Base-by-base conservation (phyloP, 2,888 invertebrate species). In the Cyclophora punctaria region DNA sequence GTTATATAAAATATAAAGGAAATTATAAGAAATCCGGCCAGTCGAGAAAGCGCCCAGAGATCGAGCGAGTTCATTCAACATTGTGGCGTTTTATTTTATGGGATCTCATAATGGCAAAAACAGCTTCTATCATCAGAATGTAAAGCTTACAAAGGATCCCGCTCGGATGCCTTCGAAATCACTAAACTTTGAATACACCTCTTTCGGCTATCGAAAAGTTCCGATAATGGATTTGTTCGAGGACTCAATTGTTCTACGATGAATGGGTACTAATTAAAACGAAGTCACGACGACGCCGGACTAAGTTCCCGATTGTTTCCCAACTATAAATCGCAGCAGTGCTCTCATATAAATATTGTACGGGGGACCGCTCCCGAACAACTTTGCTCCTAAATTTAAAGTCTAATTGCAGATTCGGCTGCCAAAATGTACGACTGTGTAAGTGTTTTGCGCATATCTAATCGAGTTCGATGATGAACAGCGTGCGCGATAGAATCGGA, bases 201-300 rank as follows among this genome's bases (percentile, higher is more conserved):
- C 82, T 83, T 84, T 83, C 78, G 81, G 81, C 82, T 82, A 87
- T 87, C 85, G 83, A 87, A 87, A 87, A 87, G 84, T 86, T 87
- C 75, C 78, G 72, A 85, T 87, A 88, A 88, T 87, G 81, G 86
- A 86, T 87, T 84, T 78, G 84, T 84, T 80, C 78, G 78, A 80
- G 78, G 76, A 83, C 80, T 79, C 85, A 74, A 88, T 87, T 86
- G 88, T 87, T 85, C 85, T 66, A 72, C 82, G 79, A 86, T 88
- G 86, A 89, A 89, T 88, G 86, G 87, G 83, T 77, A 83, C 87
- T 89, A 89, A 89, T 89, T 89, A 89, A 88, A 89, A 89, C 80
- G 83, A 84, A 87, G 86, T 87, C 85, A 82, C 79, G 80, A 74
- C 82, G 80, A 74, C 67, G 80, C 73, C 69, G 79, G 84, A 80